A percentile compares a stretch with the other conserved stretches of the same genome.
Evolutionary conservation across 1,140 invertebrate species (phyloP).

Genomic region (Pseudomyrmex pallidus): DNA sequence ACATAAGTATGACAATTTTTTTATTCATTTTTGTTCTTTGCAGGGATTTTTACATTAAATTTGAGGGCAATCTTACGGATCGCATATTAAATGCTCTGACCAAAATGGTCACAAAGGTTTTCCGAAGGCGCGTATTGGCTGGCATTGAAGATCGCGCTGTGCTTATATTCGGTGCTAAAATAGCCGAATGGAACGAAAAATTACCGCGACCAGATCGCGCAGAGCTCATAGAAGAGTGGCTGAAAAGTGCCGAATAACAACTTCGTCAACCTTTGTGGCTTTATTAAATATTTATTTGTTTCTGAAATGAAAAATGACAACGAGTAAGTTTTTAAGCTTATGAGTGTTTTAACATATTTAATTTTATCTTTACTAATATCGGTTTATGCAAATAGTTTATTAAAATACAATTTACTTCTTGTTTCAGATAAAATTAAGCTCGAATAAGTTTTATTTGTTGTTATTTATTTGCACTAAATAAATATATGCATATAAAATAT

Average conservation of each 20-base stretch:
- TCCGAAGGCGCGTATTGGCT: constrained; percentile 5
- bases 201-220: not conserved
- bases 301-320: not conserved
- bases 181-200: constrained; percentile 46
- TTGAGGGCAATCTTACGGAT: constrained; percentile 69
- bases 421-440: too few relatives aligned
- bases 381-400: too few relatives aligned
- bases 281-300: not conserved
- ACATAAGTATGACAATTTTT: not conserved
- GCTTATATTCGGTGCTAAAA: not conserved
- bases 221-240: not conserved
- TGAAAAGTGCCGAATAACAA: not conserved
- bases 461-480: not conserved
- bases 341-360: too few relatives aligned
- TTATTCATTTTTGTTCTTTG: not conserved
- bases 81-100: constrained; percentile 62
- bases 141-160: constrained; percentile 40
- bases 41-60: constrained; percentile 61
- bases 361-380: too few relatives aligned
- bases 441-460: too few relatives aligned
- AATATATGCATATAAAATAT: not conserved
- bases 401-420: too few relatives aligned
- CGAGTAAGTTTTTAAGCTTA: not conserved
- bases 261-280: not conserved
- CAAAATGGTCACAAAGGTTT: constrained; percentile 36